Base-by-base conservation (phyloP, 2,888 invertebrate species). In the Craniophora ligustri region DNA sequence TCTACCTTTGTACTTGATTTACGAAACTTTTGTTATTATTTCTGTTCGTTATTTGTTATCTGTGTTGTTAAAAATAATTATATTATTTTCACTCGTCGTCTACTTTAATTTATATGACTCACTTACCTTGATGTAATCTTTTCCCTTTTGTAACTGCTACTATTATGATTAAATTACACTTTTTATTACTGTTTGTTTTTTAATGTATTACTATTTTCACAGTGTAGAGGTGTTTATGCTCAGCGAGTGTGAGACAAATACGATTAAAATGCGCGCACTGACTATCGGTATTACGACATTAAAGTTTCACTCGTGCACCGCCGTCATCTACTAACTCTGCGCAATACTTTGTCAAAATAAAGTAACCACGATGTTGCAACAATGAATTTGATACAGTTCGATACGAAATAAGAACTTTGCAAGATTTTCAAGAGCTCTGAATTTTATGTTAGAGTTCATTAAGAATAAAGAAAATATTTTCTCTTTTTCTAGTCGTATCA, bases 221-320 rank as follows among this genome's bases (percentile, higher is more conserved):
- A 14, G 8, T 14, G 35, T 39, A 8, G 21, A 40, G 28, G 32
- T 30, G 38, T 26, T 39, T 28, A 28, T 26, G 21, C 30, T 26
- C 19, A 26, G 19, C 11, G 51, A 31, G 38, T 44, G 31, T 38
- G 42, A 30, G 23, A 36, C 42, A 40, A 58, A 49, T 68, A 59
- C 41, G 38, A 51, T 69, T 60, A 46, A 46, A 69, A 54, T 36
- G 46, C 11, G 51, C 34, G 54, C 21, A 28, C 40, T 30, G n/a
- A 16, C 41, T 49, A 49, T 42, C 44, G 38, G 23, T 47, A 15
- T 75, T 70, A 68, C 76, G 56, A 71, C 64, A 75, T 67, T n/a
- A n/a, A 65, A 63, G 72, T 79, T 79, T 79, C 79, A 70, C 79
- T 73, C n/a, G 56, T 30, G 31, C 16, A 45, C 47, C 42, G 57